phyloP scores from a whole-genome alignment of 2,113 vertebrate species.

The Alectura lathami region DNA sequence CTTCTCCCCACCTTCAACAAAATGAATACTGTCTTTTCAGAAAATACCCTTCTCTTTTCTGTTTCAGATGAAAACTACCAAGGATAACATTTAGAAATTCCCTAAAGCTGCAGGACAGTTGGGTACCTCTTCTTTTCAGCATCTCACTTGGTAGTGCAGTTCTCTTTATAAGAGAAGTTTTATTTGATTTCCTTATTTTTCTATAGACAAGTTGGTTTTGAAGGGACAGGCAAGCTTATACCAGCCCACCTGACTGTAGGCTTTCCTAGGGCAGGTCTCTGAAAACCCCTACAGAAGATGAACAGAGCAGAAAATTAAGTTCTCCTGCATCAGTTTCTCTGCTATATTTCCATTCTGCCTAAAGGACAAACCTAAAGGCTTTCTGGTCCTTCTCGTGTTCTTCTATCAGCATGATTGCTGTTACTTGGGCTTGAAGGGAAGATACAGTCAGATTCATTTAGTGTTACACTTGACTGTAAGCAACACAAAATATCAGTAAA shows the following conservation, averaged over 20 bases:
- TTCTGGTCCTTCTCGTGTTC: not conserved
- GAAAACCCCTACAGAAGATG: not conserved
- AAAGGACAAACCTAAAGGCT: not conserved
- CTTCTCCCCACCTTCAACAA: not conserved
- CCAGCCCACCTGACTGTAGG: not conserved
- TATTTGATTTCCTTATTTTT: not conserved
- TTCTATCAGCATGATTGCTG: not conserved
- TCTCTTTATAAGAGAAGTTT: not conserved
- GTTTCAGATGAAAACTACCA: not conserved
- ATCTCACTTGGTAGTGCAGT: not conserved
- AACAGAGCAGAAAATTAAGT: not conserved
- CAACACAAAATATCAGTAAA: not conserved
- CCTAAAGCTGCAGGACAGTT: not conserved
- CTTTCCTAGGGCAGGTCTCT: not conserved
- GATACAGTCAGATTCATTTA: not conserved
- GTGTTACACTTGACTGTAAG: not conserved
- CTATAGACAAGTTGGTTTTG: not conserved
- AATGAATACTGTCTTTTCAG: not conserved
- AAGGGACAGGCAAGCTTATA: not conserved
- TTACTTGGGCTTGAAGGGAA: not conserved
- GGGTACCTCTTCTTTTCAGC: not conserved
- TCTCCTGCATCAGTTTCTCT: not conserved
- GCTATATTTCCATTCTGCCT: not conserved
- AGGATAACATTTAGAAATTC: not conserved
- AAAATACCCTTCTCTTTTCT: not conserved